Evolutionary conservation across 2,888 invertebrate genomes (phyloP).

Genomic region (Eulithis testata): DNA sequence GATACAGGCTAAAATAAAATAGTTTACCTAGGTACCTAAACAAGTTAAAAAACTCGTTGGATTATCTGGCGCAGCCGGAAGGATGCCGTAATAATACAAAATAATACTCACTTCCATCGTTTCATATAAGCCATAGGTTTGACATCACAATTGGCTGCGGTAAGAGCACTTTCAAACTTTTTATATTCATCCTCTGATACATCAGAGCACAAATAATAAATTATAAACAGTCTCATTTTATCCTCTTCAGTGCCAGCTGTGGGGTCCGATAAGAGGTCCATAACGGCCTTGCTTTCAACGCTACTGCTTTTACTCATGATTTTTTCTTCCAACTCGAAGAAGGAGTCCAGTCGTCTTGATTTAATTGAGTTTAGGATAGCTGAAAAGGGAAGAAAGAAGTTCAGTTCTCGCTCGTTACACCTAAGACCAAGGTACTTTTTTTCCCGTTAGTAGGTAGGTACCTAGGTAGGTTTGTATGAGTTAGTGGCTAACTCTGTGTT

Average conservation of each 20-base stretch:
- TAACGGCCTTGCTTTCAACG: conserved; percentile 90
- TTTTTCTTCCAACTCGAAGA: conserved; percentile 99
- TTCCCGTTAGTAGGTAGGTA: background rate
- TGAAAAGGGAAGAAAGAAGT: conserved; percentile 47
- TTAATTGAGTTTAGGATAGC: conserved; percentile 94
- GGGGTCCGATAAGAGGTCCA: conserved; percentile 94
- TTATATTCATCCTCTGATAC: conserved; percentile 93
- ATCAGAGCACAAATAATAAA: conserved; percentile 94
- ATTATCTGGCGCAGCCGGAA: too few relatives aligned
- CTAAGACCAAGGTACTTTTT: background rate
- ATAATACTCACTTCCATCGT: conserved; percentile 91
- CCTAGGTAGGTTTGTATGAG: too few relatives aligned
- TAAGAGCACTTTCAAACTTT: conserved; percentile 91
- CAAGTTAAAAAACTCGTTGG: too few relatives aligned
- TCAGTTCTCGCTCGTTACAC: background rate
- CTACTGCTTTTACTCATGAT: conserved; percentile 94
- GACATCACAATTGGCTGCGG: conserved; percentile 93
- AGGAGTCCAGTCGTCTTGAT: conserved; percentile 95
- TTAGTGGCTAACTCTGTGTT: background rate
- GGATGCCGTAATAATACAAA: too few relatives aligned
- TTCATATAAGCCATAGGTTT: conserved; percentile 94
- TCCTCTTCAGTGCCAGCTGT: conserved; percentile 95
- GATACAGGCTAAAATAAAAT: too few relatives aligned
- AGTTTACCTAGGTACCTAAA: too few relatives aligned
- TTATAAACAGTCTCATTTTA: conserved; percentile 96